A percentile compares a stretch with the other conserved stretches of the same genome.
phyloP scores from a whole-genome alignment of 2,797 vertebrate species.

The Pagetopsis macropterus region DNA sequence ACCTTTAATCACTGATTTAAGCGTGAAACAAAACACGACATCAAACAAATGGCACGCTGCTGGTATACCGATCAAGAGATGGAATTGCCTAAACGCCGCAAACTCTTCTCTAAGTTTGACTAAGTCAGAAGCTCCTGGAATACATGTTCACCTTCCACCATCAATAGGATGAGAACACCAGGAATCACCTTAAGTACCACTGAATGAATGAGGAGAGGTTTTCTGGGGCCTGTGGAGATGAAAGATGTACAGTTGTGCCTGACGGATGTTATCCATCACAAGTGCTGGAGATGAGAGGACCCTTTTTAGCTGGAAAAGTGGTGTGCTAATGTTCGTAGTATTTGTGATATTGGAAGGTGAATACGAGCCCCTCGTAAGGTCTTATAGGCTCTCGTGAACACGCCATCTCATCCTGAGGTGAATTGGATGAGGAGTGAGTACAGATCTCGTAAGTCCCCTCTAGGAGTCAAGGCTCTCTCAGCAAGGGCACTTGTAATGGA shows the following conservation, averaged over 20 bases:
- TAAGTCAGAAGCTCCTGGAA: too few species aligned
- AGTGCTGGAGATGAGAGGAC: not conserved
- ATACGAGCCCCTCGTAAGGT: slow-evolving; percentile 49
- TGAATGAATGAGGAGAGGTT: slow-evolving; percentile 71
- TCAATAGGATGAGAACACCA: slow-evolving; percentile 39
- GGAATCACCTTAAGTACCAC: slow-evolving; percentile 73
- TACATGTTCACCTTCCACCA: slow-evolving; percentile 9
- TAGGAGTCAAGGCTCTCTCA: slow-evolving; percentile 30
- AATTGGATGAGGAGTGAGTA: slow-evolving; percentile 46
- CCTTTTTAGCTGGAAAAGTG: slow-evolving; percentile 18
- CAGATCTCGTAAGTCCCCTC: slow-evolving; percentile 44
- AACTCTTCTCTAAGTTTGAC: not conserved
- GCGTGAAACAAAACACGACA: not conserved
- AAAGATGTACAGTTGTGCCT: slow-evolving; percentile 63
- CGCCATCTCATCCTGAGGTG: slow-evolving; percentile 42
- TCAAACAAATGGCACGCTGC: not conserved
- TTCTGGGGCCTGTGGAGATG: slow-evolving; percentile 67
- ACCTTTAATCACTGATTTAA: not conserved
- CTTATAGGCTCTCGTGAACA: slow-evolving; percentile 55
- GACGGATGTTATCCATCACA: slow-evolving; percentile 60
- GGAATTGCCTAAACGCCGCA: not conserved
- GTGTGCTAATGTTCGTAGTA: slow-evolving; percentile 46
- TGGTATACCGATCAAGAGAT: not conserved
- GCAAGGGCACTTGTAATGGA: slow-evolving; percentile 50
- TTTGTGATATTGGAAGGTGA: slow-evolving; percentile 48